Conservation (phyloP, 2,888 invertebrate genomes). For the Tenthredo amoena region DNA sequence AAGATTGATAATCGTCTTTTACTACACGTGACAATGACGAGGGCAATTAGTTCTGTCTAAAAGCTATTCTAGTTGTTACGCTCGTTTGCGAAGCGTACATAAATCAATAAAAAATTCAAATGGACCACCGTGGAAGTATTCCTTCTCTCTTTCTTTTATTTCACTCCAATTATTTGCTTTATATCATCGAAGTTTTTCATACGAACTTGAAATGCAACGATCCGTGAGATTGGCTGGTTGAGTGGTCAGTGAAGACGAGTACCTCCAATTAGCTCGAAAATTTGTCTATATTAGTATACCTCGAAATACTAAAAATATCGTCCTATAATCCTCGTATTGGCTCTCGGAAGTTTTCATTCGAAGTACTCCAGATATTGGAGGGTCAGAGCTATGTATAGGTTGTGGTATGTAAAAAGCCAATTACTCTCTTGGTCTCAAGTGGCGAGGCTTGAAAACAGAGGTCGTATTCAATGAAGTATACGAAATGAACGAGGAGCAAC, state of each 20-base stretch:
- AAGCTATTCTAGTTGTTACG: neutral
- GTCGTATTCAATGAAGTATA: neutral
- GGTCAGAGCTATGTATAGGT: neutral
- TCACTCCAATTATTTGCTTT: neutral
- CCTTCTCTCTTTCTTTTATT: neutral
- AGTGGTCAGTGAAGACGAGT: neutral
- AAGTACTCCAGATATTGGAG: neutral
- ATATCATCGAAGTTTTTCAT: neutral
- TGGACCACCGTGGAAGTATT: conserved; percentile 3
- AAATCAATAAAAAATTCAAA: neutral
- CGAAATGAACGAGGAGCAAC: neutral
- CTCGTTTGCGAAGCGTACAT: neutral
- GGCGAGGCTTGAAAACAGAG: neutral
- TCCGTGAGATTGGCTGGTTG: conserved; percentile 8
- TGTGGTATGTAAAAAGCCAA: neutral
- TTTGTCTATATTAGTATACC: neutral
- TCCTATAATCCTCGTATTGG: neutral
- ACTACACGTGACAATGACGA: neutral
- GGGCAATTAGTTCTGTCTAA: neutral
- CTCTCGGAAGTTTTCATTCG: neutral
- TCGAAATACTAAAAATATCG: neutral
- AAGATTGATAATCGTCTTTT: neutral
- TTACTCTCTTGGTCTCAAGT: neutral
- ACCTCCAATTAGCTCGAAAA: conserved; percentile 13
- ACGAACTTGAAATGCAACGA: neutral